phyloP scores from a whole-genome alignment of 2,888 invertebrate genomes.

The Dichetophora obliterata region DNA sequence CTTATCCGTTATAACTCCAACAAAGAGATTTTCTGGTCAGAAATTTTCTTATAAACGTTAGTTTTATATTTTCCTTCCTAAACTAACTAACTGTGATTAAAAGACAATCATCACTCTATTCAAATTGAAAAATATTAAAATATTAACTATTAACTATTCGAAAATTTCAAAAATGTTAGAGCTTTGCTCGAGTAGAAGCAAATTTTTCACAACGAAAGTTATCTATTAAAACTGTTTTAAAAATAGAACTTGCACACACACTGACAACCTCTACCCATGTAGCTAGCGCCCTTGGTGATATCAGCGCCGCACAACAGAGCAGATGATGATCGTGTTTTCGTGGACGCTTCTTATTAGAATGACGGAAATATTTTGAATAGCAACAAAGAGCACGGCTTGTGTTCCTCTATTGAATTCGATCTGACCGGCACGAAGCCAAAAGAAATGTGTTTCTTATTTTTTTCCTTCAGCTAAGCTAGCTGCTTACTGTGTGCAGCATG shows the following conservation, averaged over 20 bases:
- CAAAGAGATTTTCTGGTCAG: too few relatives aligned
- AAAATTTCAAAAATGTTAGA: too few relatives aligned
- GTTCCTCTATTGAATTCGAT: conserved; percentile 45
- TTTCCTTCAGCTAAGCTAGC: neutral
- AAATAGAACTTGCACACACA: neutral
- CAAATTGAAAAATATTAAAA: too few relatives aligned
- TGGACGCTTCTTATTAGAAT: conserved; percentile 47
- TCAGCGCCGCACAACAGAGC: neutral
- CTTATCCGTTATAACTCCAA: too few relatives aligned
- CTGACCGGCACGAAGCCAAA: conserved; percentile 44
- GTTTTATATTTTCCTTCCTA: too few relatives aligned
- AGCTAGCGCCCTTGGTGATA: neutral
- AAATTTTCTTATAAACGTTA: too few relatives aligned
- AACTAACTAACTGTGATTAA: too few relatives aligned
- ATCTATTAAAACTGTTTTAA: too few relatives aligned
- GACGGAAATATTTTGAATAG: conserved; percentile 50
- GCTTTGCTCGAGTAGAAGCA: too few relatives aligned
- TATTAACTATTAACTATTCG: too few relatives aligned
- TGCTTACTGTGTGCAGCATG: neutral
- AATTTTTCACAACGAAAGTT: too few relatives aligned
- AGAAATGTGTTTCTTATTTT: neutral
- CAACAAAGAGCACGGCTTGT: conserved; percentile 26
- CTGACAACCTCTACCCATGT: neutral
- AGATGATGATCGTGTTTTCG: conserved; percentile 36
- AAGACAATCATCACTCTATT: too few relatives aligned